Conservation (phyloP, 2,888 invertebrate genomes). For the Melieria crassipennis region DNA sequence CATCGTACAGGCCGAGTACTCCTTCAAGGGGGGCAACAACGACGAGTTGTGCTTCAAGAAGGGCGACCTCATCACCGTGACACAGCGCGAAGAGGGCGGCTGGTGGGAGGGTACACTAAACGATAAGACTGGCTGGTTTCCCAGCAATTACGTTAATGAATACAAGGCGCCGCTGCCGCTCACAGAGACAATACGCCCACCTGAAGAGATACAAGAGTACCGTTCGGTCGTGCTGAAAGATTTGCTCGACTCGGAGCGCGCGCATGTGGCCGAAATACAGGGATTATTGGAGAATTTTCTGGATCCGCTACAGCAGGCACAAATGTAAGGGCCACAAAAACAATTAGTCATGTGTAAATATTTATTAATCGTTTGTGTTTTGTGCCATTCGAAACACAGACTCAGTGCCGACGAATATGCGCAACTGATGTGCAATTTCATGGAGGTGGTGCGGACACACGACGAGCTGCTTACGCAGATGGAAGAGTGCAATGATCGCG, state of each 20-base stretch:
- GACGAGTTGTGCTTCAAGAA: slow-evolving; percentile 97
- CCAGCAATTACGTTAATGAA: slow-evolving; percentile 96
- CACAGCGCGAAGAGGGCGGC: slow-evolving; percentile 95
- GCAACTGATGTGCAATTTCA: slow-evolving; percentile 87
- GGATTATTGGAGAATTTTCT: slow-evolving; percentile 86
- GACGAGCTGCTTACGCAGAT: slow-evolving; percentile 81
- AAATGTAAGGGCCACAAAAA: slow-evolving; percentile 75
- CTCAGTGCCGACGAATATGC: slow-evolving; percentile 86
- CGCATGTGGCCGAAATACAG: slow-evolving; percentile 89
- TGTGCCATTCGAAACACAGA: slow-evolving; percentile 67
- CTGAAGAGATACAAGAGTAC: slow-evolving; percentile 80
- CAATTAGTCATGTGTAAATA: background rate
- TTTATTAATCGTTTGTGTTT: background rate
- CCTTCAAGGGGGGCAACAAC: slow-evolving; percentile 95
- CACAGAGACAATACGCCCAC: slow-evolving; percentile 73
- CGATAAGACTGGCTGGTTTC: slow-evolving; percentile 98
- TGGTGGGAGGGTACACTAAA: slow-evolving; percentile 99
- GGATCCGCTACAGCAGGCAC: slow-evolving; percentile 84
- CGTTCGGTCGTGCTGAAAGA: slow-evolving; percentile 88
- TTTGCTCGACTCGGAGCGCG: slow-evolving; percentile 90
- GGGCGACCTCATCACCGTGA: slow-evolving; percentile 95
- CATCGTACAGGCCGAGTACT: slow-evolving; percentile 90
- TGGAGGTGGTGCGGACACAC: slow-evolving; percentile 86
- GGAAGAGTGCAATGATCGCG: slow-evolving; percentile 86
- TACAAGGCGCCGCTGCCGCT: slow-evolving; percentile 71